phyloP scores from a whole-genome alignment of 2,797 vertebrate species.

The Anguilla megastoma region DNA sequence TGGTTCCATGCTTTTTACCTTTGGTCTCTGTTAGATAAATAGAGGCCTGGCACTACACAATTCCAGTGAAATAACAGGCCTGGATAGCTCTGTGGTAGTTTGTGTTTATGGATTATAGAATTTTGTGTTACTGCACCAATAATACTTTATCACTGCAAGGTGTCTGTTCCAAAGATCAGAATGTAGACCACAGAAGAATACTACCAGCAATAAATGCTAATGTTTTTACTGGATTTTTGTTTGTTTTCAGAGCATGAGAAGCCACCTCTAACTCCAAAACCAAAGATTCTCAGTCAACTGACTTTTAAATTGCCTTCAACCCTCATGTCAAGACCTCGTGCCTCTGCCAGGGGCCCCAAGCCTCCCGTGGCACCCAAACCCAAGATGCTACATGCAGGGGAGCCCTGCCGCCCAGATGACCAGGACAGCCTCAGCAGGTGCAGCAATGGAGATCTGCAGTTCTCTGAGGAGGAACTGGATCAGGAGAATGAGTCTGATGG shows the following conservation, averaged over 20 bases:
- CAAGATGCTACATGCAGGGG: slow-evolving; percentile 68
- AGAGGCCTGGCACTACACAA: background rate
- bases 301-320: slow-evolving; percentile 81
- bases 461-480: slow-evolving; percentile 67
- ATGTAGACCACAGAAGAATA: background rate
- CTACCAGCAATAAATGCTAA: background rate
- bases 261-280: slow-evolving; percentile 81
- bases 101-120: background rate
- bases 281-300: slow-evolving; percentile 78
- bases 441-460: slow-evolving; percentile 78
- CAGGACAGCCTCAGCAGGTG: slow-evolving; percentile 71
- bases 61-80: background rate
- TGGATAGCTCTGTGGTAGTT: background rate
- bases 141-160: background rate
- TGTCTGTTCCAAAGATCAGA: background rate
- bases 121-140: background rate
- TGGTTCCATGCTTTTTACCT: too few species aligned
- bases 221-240: slow-evolving; percentile 37
- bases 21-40: background rate
- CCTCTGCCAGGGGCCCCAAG: slow-evolving; percentile 79
- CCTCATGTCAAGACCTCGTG: slow-evolving; percentile 76
- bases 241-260: slow-evolving; percentile 83
- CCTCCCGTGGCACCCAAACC: slow-evolving; percentile 92
- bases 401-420: slow-evolving; percentile 57
- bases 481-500: slow-evolving; percentile 64